Percentiles rank a stretch among this genome's conserved stretches.
phyloP scores from a whole-genome alignment of 2,888 invertebrate species.

The Chrysodeixis includens region DNA sequence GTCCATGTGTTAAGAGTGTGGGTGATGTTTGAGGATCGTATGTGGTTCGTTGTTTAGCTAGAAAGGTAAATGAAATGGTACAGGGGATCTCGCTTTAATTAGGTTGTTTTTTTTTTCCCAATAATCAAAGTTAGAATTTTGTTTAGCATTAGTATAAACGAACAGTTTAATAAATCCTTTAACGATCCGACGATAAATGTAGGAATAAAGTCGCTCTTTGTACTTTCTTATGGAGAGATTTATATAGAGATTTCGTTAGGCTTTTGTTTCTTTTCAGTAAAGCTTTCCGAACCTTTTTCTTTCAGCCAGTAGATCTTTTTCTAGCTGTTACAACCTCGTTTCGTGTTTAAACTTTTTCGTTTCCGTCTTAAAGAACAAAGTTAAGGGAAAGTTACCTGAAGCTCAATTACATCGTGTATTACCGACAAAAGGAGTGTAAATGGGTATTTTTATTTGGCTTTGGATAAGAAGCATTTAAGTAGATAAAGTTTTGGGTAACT shows the following conservation, averaged over 20 bases:
- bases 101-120: background rate
- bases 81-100: constrained; percentile 9
- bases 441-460: constrained; percentile 7
- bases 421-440: constrained; percentile 6
- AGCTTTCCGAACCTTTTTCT: constrained; percentile 1
- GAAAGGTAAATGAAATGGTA: constrained; percentile 18
- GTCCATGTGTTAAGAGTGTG: background rate
- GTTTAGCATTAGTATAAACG: too few relatives aligned
- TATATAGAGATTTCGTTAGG: constrained; percentile 1
- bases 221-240: background rate
- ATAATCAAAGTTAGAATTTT: background rate
- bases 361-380: constrained; percentile 9
- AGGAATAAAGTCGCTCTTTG: background rate
- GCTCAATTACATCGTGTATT: constrained; percentile 8
- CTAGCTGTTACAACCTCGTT: constrained; percentile 2
- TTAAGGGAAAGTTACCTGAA: constrained; percentile 4
- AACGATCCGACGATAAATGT: background rate
- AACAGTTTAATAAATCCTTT: too few relatives aligned
- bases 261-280: background rate
- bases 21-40: background rate
- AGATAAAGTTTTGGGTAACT: background rate
- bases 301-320: constrained; percentile 6
- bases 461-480: background rate
- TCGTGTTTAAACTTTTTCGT: constrained; percentile 9
- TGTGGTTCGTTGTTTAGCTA: background rate